Base-by-base conservation (phyloP, 1,140 invertebrate species). In the Euwallacea similis region DNA sequence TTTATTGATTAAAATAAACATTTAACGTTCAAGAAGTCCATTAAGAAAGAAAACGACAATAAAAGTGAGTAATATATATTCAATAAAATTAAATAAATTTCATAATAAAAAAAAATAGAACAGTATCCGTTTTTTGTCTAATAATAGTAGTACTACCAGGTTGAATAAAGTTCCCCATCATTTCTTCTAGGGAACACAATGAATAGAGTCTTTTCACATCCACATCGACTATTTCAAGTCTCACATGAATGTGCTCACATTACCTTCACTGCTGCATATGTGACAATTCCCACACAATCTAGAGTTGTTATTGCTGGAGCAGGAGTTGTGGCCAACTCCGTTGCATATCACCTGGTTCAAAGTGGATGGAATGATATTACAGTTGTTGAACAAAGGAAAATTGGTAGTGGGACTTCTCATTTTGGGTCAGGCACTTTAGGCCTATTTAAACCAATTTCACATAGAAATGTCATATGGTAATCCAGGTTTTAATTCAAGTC, bases 301-400 rank as follows among this genome's bases (percentile, higher is more conserved):
- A 81, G 84, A 79, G 86, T 90, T 74, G 86, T 91, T 0, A 89
- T 91, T 73, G 88, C 87, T 78, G 89, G 89, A 55, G 87, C 87
- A 62, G 89, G 89, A 33, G 84, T 87, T 11, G 84, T 90, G 41
- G 89, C 87, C 7, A 87, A 88, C 78, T 89, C 88, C 11, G 85
- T 90, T 13, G 89, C 89, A 13, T 90, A 90, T 82, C 88, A 90
- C 80, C 79, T 90, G 56, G 83, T 85, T 44, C 75, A 86, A 71
- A 83, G 84, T 76, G 88, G 88, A 2, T 88, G 86, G 85, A 87
- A 82, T 59, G 88, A 90, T 84, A 83, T 90, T 6, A 76, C 90
- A 0, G 82, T 91, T 11, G 73, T 91, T 56, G 89, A 90, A 74
- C 87, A 89, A 80, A 84, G 87, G 70, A 89, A 86, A 75, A 84